Conservation (phyloP, 2,888 invertebrate genomes). For the Seladonia tumulorum region DNA sequence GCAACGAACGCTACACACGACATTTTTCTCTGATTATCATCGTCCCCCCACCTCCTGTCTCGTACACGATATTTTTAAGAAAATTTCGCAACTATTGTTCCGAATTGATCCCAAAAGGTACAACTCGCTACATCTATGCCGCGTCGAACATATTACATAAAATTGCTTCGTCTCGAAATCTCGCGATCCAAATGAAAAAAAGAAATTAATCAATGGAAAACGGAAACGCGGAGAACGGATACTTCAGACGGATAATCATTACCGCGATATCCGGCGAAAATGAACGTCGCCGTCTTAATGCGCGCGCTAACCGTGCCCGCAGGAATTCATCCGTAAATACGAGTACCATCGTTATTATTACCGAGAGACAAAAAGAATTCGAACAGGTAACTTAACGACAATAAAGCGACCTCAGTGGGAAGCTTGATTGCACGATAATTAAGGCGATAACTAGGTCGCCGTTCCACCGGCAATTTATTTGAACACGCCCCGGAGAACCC, state of each 20-base stretch:
- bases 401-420: neutral
- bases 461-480: conserved; percentile 28
- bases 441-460: conserved; percentile 28
- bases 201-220: neutral
- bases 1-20: neutral
- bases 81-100: neutral
- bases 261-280: conserved; percentile 3
- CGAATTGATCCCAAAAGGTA: neutral
- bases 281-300: neutral
- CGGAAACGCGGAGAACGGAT: neutral
- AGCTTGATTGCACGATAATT: conserved; percentile 16
- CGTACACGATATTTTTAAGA: neutral
- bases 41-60: neutral
- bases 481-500: conserved; percentile 6
- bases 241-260: conserved; percentile 7
- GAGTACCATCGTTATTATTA: neutral
- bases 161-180: neutral
- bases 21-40: neutral
- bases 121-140: neutral
- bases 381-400: conserved; percentile 9
- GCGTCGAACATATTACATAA: neutral
- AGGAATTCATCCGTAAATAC: neutral
- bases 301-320: neutral
- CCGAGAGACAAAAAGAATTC: neutral
- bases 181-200: neutral